Evolutionary conservation across 2,888 invertebrate species (phyloP).

Genomic region (Morpho deidamia): DNA sequence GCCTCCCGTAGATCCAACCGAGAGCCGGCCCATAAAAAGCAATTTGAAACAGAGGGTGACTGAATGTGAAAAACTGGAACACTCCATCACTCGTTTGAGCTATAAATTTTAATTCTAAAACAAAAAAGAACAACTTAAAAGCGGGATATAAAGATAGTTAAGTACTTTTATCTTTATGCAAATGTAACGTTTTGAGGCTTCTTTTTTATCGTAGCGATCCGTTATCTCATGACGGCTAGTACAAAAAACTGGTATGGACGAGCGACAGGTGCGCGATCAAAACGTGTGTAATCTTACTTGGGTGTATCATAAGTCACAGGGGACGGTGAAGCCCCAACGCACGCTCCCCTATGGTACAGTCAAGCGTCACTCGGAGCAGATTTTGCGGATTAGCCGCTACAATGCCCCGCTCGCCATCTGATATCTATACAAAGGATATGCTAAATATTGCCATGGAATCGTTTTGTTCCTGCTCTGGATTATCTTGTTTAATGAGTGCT

Average conservation of each 20-base stretch:
- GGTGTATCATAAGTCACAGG: constrained; percentile 29
- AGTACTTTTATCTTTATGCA: constrained; percentile 27
- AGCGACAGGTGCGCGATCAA: constrained; percentile 34
- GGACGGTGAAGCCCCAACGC: constrained; percentile 18
- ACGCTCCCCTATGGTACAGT: constrained; percentile 31
- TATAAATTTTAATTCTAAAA: constrained; percentile 22
- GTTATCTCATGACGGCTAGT: constrained; percentile 32
- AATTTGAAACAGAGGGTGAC: constrained; percentile 14
- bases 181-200: constrained; percentile 25
- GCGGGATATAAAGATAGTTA: constrained; percentile 20
- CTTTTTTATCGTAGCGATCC: constrained; percentile 28
- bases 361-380: constrained; percentile 40
- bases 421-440: constrained; percentile 27
- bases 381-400: constrained; percentile 40
- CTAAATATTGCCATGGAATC: constrained; percentile 28
- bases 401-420: constrained; percentile 32
- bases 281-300: constrained; percentile 31
- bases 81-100: constrained; percentile 11
- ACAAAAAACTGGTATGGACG: constrained; percentile 25
- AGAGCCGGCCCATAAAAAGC: constrained; percentile 12
- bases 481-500: constrained; percentile 5
- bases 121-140: constrained; percentile 20
- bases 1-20: constrained; percentile 11
- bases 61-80: constrained; percentile 7
- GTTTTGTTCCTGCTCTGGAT: constrained; percentile 22